Conservation (phyloP, 2,113 vertebrate species). For the Origma solitaria region DNA sequence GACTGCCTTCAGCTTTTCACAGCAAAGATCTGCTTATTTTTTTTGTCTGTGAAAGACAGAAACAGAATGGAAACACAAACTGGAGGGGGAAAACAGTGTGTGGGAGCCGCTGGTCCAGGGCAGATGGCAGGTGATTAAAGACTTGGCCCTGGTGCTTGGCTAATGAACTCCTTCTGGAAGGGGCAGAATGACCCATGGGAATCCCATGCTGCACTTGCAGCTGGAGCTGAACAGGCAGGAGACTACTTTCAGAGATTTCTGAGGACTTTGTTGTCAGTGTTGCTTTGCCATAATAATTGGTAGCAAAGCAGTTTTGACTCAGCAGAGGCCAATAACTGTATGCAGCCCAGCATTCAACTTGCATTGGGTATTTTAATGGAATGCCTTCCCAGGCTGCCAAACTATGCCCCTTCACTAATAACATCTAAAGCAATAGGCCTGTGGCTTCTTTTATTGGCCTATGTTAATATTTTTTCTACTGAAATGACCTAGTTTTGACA, state of each 20-base stretch:
- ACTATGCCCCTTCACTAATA: neutral
- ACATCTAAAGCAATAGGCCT: neutral
- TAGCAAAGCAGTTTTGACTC: neutral
- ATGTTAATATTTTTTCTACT: neutral
- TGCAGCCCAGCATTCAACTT: neutral
- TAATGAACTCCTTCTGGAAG: neutral
- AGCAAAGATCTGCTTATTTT: neutral
- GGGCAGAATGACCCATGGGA: neutral
- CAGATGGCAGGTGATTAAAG: neutral
- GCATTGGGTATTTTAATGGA: neutral
- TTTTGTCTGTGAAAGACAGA: neutral
- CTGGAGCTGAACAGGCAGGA: neutral
- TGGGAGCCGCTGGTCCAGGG: neutral
- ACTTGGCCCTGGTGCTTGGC: neutral
- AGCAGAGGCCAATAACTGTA: neutral
- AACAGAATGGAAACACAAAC: neutral
- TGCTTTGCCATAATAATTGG: neutral
- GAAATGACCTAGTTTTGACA: neutral
- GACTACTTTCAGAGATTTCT: neutral
- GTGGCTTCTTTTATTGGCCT: neutral
- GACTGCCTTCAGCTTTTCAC: neutral
- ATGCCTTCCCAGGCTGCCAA: neutral
- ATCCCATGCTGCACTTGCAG: accelerated
- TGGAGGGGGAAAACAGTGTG: neutral
- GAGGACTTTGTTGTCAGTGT: neutral